These are phyloP conservation scores for Phyllostomus discolor DNA, from an alignment of 2,113 vertebrate genomes.

Conservation along the genomic window DNA sequence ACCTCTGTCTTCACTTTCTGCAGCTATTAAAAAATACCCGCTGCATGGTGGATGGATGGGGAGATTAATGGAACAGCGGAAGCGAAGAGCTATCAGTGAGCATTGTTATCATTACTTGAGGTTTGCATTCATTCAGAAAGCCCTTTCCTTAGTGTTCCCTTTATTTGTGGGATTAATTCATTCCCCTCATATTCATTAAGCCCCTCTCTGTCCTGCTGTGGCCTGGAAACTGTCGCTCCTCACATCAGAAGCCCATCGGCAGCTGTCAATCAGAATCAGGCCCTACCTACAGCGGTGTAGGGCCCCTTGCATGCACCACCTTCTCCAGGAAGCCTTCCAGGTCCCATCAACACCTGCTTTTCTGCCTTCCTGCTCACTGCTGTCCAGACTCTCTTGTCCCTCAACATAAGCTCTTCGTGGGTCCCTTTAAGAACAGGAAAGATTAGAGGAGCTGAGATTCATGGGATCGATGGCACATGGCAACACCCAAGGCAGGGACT, in stretches of 20 bases:
- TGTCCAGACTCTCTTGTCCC: background rate
- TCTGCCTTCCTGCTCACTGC: background rate
- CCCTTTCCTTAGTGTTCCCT: background rate
- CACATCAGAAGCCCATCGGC: background rate
- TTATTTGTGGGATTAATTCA: background rate
- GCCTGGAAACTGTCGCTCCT: background rate
- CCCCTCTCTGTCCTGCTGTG: background rate
- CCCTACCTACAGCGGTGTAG: background rate
- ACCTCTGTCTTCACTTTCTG: background rate
- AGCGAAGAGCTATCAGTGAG: background rate
- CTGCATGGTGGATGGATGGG: background rate
- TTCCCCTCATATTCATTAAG: background rate
- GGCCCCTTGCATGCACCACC: fast-evolving
- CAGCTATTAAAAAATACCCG: background rate
- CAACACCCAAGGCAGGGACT: background rate
- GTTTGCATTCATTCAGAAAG: background rate
- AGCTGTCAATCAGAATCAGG: background rate
- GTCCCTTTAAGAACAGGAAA: background rate
- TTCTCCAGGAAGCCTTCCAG: background rate
- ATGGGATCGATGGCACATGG: background rate
- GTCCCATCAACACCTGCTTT: background rate
- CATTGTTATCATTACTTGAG: background rate
- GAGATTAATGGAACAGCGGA: background rate
- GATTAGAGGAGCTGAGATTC: background rate
- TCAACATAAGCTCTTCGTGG: background rate